phyloP scores from a whole-genome alignment of 2,113 vertebrate genomes.

The Thunnus thynnus region DNA sequence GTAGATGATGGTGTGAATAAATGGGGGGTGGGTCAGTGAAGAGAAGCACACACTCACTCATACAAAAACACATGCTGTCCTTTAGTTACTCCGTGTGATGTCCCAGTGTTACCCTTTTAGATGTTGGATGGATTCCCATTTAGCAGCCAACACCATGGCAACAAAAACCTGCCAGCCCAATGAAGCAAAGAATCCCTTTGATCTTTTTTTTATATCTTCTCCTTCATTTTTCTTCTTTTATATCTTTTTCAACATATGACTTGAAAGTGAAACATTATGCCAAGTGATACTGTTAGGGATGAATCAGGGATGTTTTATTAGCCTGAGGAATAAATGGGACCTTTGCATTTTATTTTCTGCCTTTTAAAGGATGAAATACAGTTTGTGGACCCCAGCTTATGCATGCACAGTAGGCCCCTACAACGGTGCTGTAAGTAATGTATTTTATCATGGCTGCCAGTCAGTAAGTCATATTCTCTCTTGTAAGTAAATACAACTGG shows the following conservation, averaged over 20 bases:
- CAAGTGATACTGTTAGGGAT: background rate
- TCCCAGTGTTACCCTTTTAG: conserved; percentile 53
- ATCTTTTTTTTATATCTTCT: background rate
- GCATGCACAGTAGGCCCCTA: conserved; percentile 6
- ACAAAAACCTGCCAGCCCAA: conserved; percentile 7
- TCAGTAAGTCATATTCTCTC: conserved; percentile 29
- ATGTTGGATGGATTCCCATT: conserved; percentile 43
- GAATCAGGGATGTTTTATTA: conserved; percentile 34
- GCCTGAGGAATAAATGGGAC: conserved; percentile 4
- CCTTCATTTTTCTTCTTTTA: background rate
- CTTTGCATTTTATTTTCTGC: conserved; percentile 2
- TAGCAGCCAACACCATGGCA: conserved; percentile 30
- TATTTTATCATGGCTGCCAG: conserved; percentile 32
- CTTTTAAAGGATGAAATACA: conserved; percentile 24
- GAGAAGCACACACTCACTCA: background rate
- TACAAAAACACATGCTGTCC: conserved; percentile 19
- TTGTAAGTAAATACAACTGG: conserved; percentile 54
- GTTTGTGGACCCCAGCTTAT: background rate
- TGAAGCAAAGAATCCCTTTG: conserved; percentile 21
- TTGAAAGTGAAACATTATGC: conserved; percentile 19
- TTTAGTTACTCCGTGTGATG: conserved; percentile 29
- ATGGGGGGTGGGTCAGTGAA: conserved; percentile 17
- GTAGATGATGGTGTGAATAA: conserved; percentile 55
- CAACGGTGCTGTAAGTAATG: conserved; percentile 27
- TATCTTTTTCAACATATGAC: background rate